Base-by-base conservation (phyloP, 2,113 vertebrate species). In the Todiramphus saurophagus region DNA sequence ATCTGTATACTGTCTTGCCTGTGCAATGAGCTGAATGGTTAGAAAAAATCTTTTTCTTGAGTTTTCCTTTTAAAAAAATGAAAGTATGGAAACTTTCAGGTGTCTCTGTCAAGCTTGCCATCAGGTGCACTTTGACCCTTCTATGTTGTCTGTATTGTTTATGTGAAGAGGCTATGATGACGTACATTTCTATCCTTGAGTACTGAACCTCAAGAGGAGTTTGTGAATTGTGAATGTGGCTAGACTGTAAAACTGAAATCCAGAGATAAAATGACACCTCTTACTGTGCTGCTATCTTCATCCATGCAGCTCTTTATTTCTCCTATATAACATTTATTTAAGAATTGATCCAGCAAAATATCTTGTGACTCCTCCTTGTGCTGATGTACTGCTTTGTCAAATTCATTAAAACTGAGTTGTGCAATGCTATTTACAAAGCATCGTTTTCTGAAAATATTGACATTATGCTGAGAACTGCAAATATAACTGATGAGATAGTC, bases 1-100 rank as follows among this genome's bases (percentile, higher is more conserved):
- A 74, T 70, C 69, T 91, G 25, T 96, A 97, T 96, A 94, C 92
- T 97, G 78, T 91, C 81, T 87, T 91, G 59, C 55, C 76, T 93
- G 79, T 95, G 81, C 78, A 96, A 91, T 30, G 89, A 73, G 31
- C 48, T 50, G 62, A 16, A 13, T 62, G 46, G 39, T 89, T 87
- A 90, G 18, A 33, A 55, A 96, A 11, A 78, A 35, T 46, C 31
- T 70, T 44, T n/a, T 7, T 88, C 79, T 64, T 58, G 53, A 60
- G 2, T 85, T 90, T 90, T 79, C 13, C 13, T 63, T 64, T 69
- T 21, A 50, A 46, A 35, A 67, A 82, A 87, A 67, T 19, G 21
- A 6, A 86, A 44, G 2, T 53, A 48, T 68, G 33, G 63, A 51
- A 60, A 10, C 20, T 60, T 79, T 21, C 33, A 30, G 33, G 13